Conservation (phyloP, 2,113 vertebrate genomes). For the Myrmecobius fasciatus region DNA sequence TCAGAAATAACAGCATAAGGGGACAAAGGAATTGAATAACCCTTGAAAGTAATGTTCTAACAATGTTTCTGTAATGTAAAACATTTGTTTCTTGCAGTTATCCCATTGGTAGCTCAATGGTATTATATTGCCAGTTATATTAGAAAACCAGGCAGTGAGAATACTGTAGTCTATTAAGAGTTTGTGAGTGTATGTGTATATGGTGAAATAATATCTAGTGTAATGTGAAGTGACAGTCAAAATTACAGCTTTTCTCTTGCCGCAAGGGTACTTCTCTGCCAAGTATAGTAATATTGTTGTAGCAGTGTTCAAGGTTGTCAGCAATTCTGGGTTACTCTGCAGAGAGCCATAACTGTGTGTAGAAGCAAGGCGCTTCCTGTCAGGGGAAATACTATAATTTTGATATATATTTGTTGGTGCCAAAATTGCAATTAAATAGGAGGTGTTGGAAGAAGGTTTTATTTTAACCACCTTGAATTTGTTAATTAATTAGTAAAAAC, state of each 20-base stretch:
- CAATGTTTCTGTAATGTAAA: slow-evolving; percentile 77
- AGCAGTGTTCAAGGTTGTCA: slow-evolving; percentile 90
- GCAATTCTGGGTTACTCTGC: slow-evolving; percentile 91
- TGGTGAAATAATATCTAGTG: slow-evolving; percentile 90
- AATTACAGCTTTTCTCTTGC: slow-evolving; percentile 91
- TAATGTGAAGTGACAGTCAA: slow-evolving; percentile 94
- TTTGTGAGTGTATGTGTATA: slow-evolving; percentile 86
- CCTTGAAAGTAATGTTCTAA: slow-evolving; percentile 63
- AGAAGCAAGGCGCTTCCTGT: slow-evolving; percentile 89
- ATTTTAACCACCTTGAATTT: slow-evolving; percentile 86
- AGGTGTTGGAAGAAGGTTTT: slow-evolving; percentile 84
- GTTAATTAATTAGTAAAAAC: slow-evolving; percentile 87
- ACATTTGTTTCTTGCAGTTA: slow-evolving; percentile 76
- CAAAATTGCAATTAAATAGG: slow-evolving; percentile 90
- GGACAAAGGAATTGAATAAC: slow-evolving; percentile 70
- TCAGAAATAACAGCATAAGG: slow-evolving; percentile 50
- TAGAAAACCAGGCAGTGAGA: slow-evolving; percentile 81
- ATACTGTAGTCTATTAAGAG: slow-evolving; percentile 88
- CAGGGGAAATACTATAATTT: slow-evolving; percentile 93
- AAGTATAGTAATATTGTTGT: slow-evolving; percentile 93
- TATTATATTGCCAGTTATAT: slow-evolving; percentile 87
- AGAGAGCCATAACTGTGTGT: slow-evolving; percentile 91
- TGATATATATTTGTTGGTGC: slow-evolving; percentile 92
- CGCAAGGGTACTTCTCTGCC: slow-evolving; percentile 89
- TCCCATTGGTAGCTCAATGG: slow-evolving; percentile 73